These are phyloP conservation scores for Galeruca laticollis DNA, from an alignment of 2,888 invertebrate species.

Conservation along the genomic window DNA sequence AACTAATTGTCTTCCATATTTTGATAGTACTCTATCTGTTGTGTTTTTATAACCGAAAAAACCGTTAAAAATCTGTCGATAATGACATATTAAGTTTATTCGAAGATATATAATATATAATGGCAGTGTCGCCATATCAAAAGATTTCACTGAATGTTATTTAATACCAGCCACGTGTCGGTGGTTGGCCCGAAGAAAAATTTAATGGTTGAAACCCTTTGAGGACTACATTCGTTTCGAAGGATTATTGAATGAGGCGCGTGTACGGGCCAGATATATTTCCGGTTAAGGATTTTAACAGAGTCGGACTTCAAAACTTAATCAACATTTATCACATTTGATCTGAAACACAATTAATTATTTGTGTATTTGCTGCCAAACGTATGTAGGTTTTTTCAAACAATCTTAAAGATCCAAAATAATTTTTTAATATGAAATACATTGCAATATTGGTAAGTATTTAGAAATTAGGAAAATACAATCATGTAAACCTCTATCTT, in stretches of 20 bases:
- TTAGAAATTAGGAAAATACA: too few species aligned
- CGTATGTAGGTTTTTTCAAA: too few species aligned
- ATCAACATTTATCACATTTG: too few species aligned
- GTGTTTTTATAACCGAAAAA: background rate
- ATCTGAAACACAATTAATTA: too few species aligned
- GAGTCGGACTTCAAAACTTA: background rate
- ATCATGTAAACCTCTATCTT: too few species aligned
- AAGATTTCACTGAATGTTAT: constrained; percentile 54
- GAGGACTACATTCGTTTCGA: constrained; percentile 57
- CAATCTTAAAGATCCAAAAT: too few species aligned
- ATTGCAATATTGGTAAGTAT: too few species aligned
- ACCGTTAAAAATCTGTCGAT: constrained; percentile 16
- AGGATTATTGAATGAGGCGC: constrained; percentile 57
- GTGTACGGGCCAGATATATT: constrained; percentile 46
- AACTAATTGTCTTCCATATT: too few species aligned
- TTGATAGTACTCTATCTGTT: background rate
- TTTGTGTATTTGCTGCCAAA: too few species aligned
- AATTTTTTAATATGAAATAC: too few species aligned
- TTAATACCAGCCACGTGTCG: constrained; percentile 63
- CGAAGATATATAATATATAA: constrained; percentile 11
- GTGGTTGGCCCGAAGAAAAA: constrained; percentile 61
- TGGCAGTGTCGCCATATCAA: constrained; percentile 56
- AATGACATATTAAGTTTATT: constrained; percentile 17
- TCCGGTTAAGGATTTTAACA: constrained; percentile 28
- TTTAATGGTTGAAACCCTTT: constrained; percentile 64